These are phyloP conservation scores for Andrena flavipes DNA, from an alignment of 2,888 invertebrate genomes.

Conservation along the genomic window DNA sequence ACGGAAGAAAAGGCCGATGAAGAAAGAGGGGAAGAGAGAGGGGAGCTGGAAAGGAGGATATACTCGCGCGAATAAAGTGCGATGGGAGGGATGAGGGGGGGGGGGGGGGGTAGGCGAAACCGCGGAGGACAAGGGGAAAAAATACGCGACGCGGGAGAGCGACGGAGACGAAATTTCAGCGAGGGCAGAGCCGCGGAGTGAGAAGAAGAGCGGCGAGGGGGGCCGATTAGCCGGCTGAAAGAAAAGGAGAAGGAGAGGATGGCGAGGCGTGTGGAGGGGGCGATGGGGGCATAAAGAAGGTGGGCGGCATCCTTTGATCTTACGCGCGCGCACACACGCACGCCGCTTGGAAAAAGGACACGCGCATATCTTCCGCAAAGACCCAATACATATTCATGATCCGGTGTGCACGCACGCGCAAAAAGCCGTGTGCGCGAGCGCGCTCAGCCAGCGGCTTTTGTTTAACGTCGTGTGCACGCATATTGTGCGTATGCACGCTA, in stretches of 20 bases:
- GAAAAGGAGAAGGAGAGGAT: conserved; percentile 24
- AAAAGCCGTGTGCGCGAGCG: conserved; percentile 40
- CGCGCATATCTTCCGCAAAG: conserved; percentile 73
- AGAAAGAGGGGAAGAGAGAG: background rate
- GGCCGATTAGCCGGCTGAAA: conserved; percentile 36
- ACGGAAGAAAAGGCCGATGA: background rate
- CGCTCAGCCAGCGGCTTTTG: conserved; percentile 63
- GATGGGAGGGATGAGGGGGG: conserved; percentile 1
- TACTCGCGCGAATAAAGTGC: conserved; percentile 60
- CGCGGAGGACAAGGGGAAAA: conserved; percentile 27
- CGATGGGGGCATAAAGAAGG: conserved; percentile 72
- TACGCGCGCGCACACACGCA: conserved; percentile 74
- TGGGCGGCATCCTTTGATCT: conserved; percentile 81
- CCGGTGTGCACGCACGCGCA: conserved; percentile 62
- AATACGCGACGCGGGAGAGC: conserved; percentile 16
- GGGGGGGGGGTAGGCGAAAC: conserved; percentile 36
- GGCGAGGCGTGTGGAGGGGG: conserved; percentile 42
- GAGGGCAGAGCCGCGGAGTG: conserved; percentile 18
- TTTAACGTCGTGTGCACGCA: conserved; percentile 73
- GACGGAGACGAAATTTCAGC: conserved; percentile 33
- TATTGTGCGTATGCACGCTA: conserved; percentile 77
- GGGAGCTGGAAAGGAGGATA: conserved; percentile 38
- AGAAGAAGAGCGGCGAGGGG: conserved; percentile 18
- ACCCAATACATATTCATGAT: conserved; percentile 74
- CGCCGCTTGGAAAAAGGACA: conserved; percentile 74